Conservation (phyloP, 2,797 vertebrate species). For the Meriones psammophilus region DNA sequence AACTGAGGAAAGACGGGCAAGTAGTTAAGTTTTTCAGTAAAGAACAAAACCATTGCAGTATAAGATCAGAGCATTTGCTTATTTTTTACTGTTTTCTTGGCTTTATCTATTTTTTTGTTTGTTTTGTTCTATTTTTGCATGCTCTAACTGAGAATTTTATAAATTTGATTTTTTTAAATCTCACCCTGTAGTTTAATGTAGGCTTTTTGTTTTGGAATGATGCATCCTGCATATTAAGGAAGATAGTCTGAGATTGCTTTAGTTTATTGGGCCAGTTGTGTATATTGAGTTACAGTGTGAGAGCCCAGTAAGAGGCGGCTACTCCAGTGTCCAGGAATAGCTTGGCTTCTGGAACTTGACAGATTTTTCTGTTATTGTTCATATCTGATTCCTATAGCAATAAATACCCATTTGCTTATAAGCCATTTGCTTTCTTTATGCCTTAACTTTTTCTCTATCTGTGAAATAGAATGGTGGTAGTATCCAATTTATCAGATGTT, state of each 20-base stretch:
- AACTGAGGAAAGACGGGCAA: slow-evolving; percentile 37
- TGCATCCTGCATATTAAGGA: neutral
- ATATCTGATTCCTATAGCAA: neutral
- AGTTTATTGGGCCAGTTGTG: neutral
- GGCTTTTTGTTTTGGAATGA: neutral
- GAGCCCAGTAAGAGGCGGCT: neutral
- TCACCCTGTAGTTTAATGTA: slow-evolving; percentile 7
- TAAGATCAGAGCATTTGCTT: slow-evolving; percentile 12
- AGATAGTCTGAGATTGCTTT: neutral
- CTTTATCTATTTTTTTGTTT: neutral
- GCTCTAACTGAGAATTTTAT: neutral
- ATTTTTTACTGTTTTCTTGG: neutral
- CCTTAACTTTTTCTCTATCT: neutral
- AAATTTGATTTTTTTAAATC: neutral
- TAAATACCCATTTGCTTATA: neutral
- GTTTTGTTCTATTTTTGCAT: neutral
- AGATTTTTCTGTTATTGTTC: neutral
- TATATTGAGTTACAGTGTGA: neutral
- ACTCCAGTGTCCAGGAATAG: neutral
- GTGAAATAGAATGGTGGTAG: neutral
- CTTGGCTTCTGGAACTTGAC: neutral
- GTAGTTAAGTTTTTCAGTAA: slow-evolving; percentile 47
- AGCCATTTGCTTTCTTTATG: slow-evolving; percentile 24
- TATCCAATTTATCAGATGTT: slow-evolving; percentile 23
- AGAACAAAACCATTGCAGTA: slow-evolving; percentile 7